Conservation (phyloP, 2,888 invertebrate species). For the Metallyticus violacea region DNA sequence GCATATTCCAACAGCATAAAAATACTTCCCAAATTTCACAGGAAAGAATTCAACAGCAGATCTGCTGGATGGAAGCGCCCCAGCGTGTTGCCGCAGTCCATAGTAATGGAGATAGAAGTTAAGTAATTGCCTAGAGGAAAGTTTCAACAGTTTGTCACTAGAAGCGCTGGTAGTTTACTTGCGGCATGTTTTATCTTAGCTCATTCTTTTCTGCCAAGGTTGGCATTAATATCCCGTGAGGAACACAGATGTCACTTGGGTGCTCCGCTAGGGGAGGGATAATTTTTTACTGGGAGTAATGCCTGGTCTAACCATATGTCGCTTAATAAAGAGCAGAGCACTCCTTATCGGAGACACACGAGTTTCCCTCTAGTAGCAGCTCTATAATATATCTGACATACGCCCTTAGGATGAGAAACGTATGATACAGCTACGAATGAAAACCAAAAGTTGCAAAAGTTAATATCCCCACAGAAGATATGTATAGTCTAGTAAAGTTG, state of each 20-base stretch:
- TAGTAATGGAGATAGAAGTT: background rate
- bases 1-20: too few relatives aligned
- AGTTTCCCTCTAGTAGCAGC: too few relatives aligned
- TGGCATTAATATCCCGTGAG: background rate
- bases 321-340: background rate
- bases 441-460: too few relatives aligned
- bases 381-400: too few relatives aligned
- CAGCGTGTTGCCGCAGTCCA: background rate
- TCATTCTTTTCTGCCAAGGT: background rate
- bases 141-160: background rate
- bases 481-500: too few relatives aligned
- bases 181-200: background rate
- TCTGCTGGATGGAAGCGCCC: background rate
- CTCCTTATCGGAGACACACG: background rate
- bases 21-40: too few relatives aligned
- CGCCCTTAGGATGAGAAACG: too few relatives aligned
- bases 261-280: background rate
- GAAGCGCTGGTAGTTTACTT: background rate
- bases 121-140: background rate
- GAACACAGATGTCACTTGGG: background rate
- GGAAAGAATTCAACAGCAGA: background rate
- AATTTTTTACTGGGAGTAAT: background rate
- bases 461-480: too few relatives aligned
- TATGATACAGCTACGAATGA: too few relatives aligned
- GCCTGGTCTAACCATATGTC: background rate